Percentiles rank a stretch among this genome's conserved stretches.
Evolutionary conservation across 2,888 invertebrate genomes (phyloP).

Genomic region (Busseola fusca): DNA sequence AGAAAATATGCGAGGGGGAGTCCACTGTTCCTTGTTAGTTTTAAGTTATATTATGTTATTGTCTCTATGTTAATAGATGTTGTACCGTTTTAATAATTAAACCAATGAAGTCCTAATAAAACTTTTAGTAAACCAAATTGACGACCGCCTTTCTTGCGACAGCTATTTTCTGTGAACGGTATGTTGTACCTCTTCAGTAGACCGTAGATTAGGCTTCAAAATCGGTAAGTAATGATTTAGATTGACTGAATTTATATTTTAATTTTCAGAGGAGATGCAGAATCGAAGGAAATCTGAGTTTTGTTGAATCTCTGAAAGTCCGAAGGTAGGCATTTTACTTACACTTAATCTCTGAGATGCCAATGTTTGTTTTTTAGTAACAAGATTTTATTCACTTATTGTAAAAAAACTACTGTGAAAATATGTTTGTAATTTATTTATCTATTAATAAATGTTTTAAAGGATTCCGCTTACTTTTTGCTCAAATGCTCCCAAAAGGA

Average conservation of each 20-base stretch:
- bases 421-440: slow-evolving; percentile 24
- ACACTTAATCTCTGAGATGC: slow-evolving; percentile 27
- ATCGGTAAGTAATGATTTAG: background rate
- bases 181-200: background rate
- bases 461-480: background rate
- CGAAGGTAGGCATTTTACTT: background rate
- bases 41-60: too few relatives aligned
- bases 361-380: slow-evolving; percentile 41
- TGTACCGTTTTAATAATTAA: too few relatives aligned
- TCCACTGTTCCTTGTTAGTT: too few relatives aligned
- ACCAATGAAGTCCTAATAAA: too few relatives aligned
- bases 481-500: background rate
- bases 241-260: background rate
- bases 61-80: too few relatives aligned
- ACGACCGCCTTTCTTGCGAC: background rate
- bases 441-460: slow-evolving; percentile 34
- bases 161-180: background rate
- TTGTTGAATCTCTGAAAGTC: background rate
- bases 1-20: too few relatives aligned
- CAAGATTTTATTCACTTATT: slow-evolving; percentile 27
- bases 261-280: slow-evolving; percentile 71
- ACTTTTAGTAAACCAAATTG: too few relatives aligned
- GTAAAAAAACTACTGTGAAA: slow-evolving; percentile 13
- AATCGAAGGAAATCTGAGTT: slow-evolving; percentile 58
- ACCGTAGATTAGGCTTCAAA: background rate